phyloP scores from a whole-genome alignment of 2,888 invertebrate species.

The Leucoptera coffeella region DNA sequence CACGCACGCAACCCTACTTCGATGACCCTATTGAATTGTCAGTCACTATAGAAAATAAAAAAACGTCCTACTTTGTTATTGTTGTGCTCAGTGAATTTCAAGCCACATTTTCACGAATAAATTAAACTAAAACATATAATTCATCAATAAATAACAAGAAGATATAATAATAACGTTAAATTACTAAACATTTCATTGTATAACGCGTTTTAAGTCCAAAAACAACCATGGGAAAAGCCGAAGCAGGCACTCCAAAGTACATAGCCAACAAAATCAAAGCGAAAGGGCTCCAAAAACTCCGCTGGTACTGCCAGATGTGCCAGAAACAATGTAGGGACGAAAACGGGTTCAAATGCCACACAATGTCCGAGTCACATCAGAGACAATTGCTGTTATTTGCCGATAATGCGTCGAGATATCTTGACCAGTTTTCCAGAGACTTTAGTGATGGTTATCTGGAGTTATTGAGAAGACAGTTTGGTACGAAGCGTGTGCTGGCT shows the following conservation, averaged over 20 bases:
- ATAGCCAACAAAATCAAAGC: slow-evolving; percentile 98
- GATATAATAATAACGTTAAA: no score
- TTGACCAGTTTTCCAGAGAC: slow-evolving; percentile 89
- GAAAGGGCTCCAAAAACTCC: slow-evolving; percentile 93
- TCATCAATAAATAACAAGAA: no score
- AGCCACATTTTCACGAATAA: no score
- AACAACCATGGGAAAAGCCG: slow-evolving; percentile 83
- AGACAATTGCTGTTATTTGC: slow-evolving; percentile 92
- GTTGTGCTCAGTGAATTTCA: no score
- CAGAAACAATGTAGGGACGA: slow-evolving; percentile 98
- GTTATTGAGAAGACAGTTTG: slow-evolving; percentile 79
- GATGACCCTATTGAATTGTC: no score
- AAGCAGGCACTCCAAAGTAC: slow-evolving; percentile 93
- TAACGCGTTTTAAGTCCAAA: no score
- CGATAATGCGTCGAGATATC: slow-evolving; percentile 85
- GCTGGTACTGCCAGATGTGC: slow-evolving; percentile 98
- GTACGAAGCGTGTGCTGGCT: slow-evolving; percentile 89
- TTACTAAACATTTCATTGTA: no score
- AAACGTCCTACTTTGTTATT: no score
- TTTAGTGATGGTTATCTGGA: slow-evolving; percentile 84
- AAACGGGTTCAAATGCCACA: slow-evolving; percentile 99
- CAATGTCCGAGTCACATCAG: slow-evolving; percentile 96
- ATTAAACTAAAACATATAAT: no score
- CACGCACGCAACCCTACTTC: no score
- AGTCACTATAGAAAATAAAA: no score